phyloP scores from a whole-genome alignment of 2,797 vertebrate species.

The Acrossocheilus fasciatus region DNA sequence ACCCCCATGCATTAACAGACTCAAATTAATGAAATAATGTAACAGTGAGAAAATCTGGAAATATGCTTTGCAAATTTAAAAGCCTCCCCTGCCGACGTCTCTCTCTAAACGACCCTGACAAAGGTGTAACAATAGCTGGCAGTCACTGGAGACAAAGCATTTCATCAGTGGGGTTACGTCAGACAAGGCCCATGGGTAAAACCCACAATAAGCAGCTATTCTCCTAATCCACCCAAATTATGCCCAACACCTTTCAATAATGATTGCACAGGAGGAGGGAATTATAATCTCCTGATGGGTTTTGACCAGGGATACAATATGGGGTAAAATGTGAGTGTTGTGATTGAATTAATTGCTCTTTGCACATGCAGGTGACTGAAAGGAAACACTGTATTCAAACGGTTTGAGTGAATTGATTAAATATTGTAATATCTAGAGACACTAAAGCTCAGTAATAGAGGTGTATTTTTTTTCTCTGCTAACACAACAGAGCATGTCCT shows the following conservation, averaged over 20 bases:
- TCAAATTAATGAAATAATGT: constrained; percentile 65
- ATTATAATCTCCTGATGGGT: constrained; percentile 71
- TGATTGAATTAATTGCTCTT: constrained; percentile 48
- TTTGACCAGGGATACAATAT: constrained; percentile 52
- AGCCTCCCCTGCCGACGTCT: constrained; percentile 52
- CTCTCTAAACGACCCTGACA: constrained; percentile 53
- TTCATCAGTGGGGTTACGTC: constrained; percentile 73
- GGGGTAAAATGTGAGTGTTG: constrained; percentile 46
- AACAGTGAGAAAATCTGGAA: constrained; percentile 64
- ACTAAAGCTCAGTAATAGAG: background rate
- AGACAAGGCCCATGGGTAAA: constrained; percentile 70
- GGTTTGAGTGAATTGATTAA: background rate
- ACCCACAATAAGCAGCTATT: constrained; percentile 82
- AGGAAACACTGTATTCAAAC: constrained; percentile 7
- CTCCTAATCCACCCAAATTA: constrained; percentile 84
- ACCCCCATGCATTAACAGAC: constrained; percentile 61
- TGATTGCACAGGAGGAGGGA: constrained; percentile 81
- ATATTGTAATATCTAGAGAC: constrained; percentile 24
- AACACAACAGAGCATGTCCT: background rate
- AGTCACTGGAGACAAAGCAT: constrained; percentile 75
- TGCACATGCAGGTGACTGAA: constrained; percentile 16
- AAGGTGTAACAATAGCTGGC: constrained; percentile 60
- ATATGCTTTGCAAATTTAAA: constrained; percentile 67
- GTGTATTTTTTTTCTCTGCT: background rate
- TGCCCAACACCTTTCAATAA: constrained; percentile 84